Conservation (phyloP, 2,113 vertebrate genomes). For the Lophius piscatorius region DNA sequence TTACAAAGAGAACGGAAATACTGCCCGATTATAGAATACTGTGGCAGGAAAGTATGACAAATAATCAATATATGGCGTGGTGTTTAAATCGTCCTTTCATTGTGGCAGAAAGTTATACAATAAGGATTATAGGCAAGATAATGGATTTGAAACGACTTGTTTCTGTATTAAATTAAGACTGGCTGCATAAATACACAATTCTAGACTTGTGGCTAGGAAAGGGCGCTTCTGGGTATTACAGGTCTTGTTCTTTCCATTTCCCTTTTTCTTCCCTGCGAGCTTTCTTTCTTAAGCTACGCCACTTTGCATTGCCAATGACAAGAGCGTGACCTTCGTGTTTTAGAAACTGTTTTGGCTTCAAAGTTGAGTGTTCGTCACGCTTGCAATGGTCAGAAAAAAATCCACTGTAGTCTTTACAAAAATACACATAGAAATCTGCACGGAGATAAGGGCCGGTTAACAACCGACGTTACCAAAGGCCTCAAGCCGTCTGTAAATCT, state of each 20-base stretch:
- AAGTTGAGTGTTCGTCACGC: not conserved
- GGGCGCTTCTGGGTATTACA: slow-evolving; percentile 42
- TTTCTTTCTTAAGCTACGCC: not conserved
- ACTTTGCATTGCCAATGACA: slow-evolving; percentile 52
- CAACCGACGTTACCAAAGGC: slow-evolving; percentile 8
- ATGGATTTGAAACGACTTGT: slow-evolving; percentile 7
- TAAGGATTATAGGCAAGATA: slow-evolving; percentile 23
- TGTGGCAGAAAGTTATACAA: slow-evolving; percentile 13
- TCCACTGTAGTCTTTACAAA: not conserved
- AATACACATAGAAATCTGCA: slow-evolving; percentile 12
- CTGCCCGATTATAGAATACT: no score
- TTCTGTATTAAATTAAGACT: slow-evolving; percentile 6
- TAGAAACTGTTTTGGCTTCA: slow-evolving; percentile 5
- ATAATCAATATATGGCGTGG: no score
- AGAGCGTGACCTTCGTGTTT: slow-evolving; percentile 25
- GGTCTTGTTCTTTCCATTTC: slow-evolving; percentile 21
- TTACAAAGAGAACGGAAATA: no score
- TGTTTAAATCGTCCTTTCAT: not conserved
- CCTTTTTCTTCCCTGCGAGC: slow-evolving; percentile 14
- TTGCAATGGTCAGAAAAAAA: not conserved
- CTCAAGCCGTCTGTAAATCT: slow-evolving; percentile 20
- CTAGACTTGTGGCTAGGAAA: slow-evolving; percentile 45
- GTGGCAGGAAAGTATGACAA: no score
- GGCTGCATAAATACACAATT: slow-evolving; percentile 42
- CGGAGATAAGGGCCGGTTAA: slow-evolving; percentile 5